Conservation (phyloP, 2,888 invertebrate species). For the Chrysodeixis includens region DNA sequence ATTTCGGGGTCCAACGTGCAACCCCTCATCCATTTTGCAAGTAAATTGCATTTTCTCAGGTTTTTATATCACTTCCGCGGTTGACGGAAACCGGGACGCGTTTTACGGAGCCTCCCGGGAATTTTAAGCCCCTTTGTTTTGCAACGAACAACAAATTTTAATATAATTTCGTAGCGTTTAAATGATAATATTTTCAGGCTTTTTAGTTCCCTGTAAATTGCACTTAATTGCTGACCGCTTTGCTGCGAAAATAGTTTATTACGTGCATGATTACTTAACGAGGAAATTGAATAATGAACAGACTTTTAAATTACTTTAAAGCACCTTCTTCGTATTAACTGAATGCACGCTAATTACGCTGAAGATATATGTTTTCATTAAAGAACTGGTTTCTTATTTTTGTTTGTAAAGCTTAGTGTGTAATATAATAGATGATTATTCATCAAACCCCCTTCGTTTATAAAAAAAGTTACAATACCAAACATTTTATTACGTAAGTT, state of each 20-base stretch:
- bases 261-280: neutral
- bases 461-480: neutral
- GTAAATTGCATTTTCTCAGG: slow-evolving; percentile 63
- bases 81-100: slow-evolving; percentile 43
- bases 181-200: slow-evolving; percentile 52
- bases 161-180: slow-evolving; percentile 53
- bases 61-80: slow-evolving; percentile 55
- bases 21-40: slow-evolving; percentile 59
- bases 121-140: slow-evolving; percentile 53
- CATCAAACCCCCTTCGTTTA: neutral
- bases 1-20: slow-evolving; percentile 46
- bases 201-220: slow-evolving; percentile 25
- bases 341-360: neutral
- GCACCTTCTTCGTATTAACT: neutral
- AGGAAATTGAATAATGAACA: neutral
- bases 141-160: slow-evolving; percentile 49
- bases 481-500: neutral
- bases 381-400: no score
- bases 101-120: slow-evolving; percentile 46
- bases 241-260: slow-evolving; percentile 20
- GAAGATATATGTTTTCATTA: no score
- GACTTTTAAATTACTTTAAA: neutral
- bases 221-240: slow-evolving; percentile 37
- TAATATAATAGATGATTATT: neutral
- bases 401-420: no score